Percentiles rank a stretch among this genome's conserved stretches.
Evolutionary conservation across 2,113 vertebrate genomes (phyloP).

Genomic region (Centropus unirufus): DNA sequence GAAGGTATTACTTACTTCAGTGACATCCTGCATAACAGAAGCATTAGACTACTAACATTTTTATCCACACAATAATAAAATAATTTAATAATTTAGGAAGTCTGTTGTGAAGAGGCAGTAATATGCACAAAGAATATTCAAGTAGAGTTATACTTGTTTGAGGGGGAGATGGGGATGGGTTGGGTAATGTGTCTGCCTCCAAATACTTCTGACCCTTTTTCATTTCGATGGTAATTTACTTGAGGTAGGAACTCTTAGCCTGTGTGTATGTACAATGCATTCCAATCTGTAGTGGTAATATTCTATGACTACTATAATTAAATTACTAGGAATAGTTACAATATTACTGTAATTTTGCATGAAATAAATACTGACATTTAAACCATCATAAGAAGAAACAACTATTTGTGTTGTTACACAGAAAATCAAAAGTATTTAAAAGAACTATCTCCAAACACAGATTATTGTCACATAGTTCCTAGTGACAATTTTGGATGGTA

Average conservation of each 20-base stretch:
- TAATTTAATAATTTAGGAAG: not conserved
- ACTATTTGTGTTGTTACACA: not conserved
- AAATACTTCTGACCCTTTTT: rapidly evolving
- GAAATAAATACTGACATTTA: not conserved
- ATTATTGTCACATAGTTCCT: not conserved
- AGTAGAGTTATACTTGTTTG: no score
- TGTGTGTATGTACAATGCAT: not conserved
- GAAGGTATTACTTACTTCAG: not conserved
- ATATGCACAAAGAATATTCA: not conserved
- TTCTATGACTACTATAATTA: rapidly evolving
- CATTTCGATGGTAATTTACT: not conserved
- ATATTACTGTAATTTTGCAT: not conserved
- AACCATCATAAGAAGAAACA: not conserved
- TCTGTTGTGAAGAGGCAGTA: not conserved
- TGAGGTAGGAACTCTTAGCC: not conserved
- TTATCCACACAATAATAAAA: not conserved
- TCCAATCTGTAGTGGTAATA: not conserved
- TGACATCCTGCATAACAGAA: not conserved
- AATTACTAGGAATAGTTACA: not conserved
- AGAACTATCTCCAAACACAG: not conserved
- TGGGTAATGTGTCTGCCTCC: no score
- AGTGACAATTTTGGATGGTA: not conserved
- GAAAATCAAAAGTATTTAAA: not conserved
- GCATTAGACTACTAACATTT: not conserved
- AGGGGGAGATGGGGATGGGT: no score